phyloP scores from a whole-genome alignment of 2,797 vertebrate genomes.

The Pangasius krempfi region DNA sequence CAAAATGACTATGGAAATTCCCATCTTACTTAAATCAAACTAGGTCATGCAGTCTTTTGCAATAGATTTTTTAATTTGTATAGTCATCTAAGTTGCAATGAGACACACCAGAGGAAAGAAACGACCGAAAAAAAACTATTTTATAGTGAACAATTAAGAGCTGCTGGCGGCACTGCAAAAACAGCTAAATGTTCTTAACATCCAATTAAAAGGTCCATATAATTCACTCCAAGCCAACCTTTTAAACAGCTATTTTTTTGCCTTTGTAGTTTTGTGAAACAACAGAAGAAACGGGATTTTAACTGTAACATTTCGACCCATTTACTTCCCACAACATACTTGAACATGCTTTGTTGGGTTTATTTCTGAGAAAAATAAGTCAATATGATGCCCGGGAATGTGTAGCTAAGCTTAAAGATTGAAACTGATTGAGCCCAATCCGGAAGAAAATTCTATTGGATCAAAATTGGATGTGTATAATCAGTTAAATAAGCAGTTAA shows the following conservation, averaged over 20 bases:
- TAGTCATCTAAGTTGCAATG: neutral
- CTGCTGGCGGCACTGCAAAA: neutral
- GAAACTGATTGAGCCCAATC: neutral
- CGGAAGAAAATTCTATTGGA: neutral
- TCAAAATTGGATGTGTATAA: neutral
- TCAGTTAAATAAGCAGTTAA: neutral
- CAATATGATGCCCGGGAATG: neutral
- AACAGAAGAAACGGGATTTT: neutral
- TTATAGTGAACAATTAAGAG: conserved; percentile 36
- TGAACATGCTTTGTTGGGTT: neutral
- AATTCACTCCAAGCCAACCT: conserved; percentile 24
- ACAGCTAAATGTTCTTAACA: conserved; percentile 30
- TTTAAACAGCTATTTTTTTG: conserved; percentile 48
- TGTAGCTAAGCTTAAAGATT: neutral
- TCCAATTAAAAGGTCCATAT: conserved; percentile 40
- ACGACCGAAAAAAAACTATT: neutral
- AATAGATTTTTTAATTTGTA: neutral
- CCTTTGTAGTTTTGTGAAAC: conserved; percentile 17
- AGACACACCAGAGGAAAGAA: neutral
- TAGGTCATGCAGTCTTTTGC: neutral
- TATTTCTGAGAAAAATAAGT: conserved; percentile 3
- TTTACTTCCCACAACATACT: neutral
- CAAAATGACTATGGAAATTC: neutral
- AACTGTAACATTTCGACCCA: neutral
- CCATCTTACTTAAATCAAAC: neutral